Evolutionary conservation across 2,888 invertebrate species (phyloP).

Genomic region (Drosophila siamana): DNA sequence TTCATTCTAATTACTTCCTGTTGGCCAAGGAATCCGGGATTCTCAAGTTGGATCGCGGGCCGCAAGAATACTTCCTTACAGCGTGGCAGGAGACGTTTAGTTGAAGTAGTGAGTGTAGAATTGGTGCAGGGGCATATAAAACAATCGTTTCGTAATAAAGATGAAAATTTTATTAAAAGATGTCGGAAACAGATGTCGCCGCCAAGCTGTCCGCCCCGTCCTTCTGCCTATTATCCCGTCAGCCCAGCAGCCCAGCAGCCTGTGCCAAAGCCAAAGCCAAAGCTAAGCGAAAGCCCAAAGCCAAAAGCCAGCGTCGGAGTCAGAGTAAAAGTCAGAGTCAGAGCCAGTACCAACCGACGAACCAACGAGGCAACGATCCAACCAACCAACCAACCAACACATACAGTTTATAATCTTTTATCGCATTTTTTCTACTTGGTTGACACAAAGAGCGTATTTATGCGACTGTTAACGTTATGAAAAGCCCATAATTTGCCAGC

Average conservation of each 20-base stretch:
- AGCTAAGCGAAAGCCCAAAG: conserved; percentile 6
- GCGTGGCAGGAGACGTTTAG: conserved; percentile 63
- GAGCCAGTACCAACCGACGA: conserved; percentile 24
- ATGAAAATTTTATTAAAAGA: conserved; percentile 86
- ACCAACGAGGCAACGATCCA: conserved; percentile 16
- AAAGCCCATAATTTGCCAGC: conserved; percentile 83
- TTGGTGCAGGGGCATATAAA: conserved; percentile 78
- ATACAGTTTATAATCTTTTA: conserved; percentile 86
- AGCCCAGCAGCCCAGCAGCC: conserved; percentile 19
- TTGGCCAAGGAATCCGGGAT: conserved; percentile 24
- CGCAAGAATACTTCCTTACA: conserved; percentile 71
- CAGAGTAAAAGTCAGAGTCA: conserved; percentile 26
- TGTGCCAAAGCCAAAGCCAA: conserved; percentile 31
- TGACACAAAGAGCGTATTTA: conserved; percentile 84
- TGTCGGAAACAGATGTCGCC: conserved; percentile 86
- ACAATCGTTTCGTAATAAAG: conserved; percentile 86
- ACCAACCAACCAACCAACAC: conserved; percentile 75
- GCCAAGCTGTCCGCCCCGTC: conserved; percentile 33
- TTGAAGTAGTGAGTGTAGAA: conserved; percentile 54
- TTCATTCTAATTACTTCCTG: conserved; percentile 84
- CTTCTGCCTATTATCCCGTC: not conserved
- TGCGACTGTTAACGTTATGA: conserved; percentile 81
- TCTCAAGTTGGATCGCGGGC: conserved; percentile 47
- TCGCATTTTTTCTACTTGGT: conserved; percentile 85
- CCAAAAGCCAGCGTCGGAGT: too few species aligned